A percentile compares a stretch with the other conserved stretches of the same genome.
phyloP scores from a whole-genome alignment of 1,140 invertebrate species.

The Drosophila pallidifrons region DNA sequence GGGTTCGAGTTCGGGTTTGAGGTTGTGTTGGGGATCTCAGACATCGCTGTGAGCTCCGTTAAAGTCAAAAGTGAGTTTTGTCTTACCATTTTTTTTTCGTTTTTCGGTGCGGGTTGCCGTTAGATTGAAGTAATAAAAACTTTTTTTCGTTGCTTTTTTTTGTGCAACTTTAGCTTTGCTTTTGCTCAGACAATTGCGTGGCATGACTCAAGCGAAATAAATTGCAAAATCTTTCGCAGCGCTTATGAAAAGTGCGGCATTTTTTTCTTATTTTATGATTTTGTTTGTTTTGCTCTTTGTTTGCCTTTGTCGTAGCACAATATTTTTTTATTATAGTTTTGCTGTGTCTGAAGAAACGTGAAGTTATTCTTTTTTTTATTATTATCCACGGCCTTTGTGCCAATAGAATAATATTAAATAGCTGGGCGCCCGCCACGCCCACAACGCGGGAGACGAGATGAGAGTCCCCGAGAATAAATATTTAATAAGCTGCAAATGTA shows the following conservation, averaged over 20 bases:
- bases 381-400: conserved; percentile 36
- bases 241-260: conserved; percentile 72
- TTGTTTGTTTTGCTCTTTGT: conserved; percentile 49
- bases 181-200: conserved; percentile 65
- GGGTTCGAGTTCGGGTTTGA: conserved; percentile 10
- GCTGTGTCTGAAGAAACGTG: conserved; percentile 60
- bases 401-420: conserved; percentile 48
- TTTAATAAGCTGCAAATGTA: conserved; percentile 63
- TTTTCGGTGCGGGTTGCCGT: conserved; percentile 54
- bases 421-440: background rate
- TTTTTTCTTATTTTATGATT: conserved; percentile 56
- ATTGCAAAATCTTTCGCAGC: conserved; percentile 77
- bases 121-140: conserved; percentile 70
- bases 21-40: conserved; percentile 9
- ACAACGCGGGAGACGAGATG: conserved; percentile 37
- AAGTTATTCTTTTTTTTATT: conserved; percentile 55
- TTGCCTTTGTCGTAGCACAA: conserved; percentile 22
- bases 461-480: conserved; percentile 49
- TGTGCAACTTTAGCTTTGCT: conserved; percentile 47
- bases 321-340: conserved; percentile 58
- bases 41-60: conserved; percentile 28
- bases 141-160: conserved; percentile 39
- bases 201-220: conserved; percentile 78
- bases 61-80: conserved; percentile 67
- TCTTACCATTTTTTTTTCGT: no score